phyloP scores from a whole-genome alignment of 2,888 invertebrate genomes.

The Fabriciana adippe region DNA sequence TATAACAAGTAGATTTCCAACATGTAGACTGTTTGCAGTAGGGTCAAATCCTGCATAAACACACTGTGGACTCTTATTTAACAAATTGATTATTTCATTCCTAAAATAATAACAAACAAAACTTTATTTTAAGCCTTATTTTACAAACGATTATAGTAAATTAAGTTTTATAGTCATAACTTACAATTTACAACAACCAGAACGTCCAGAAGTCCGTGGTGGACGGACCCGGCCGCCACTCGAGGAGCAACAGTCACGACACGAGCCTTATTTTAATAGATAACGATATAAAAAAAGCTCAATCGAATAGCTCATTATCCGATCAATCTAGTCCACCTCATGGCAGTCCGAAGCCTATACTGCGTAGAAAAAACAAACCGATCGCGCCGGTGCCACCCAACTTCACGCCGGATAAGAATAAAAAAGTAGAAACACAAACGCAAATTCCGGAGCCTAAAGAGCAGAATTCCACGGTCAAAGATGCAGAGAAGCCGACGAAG shows the following conservation, averaged over 20 bases:
- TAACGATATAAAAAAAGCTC: constrained; percentile 81
- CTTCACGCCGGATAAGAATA: constrained; percentile 77
- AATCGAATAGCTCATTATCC: constrained; percentile 86
- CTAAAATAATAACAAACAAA: constrained; percentile 69
- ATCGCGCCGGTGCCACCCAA: constrained; percentile 87
- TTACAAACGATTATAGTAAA: not conserved
- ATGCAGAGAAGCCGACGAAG: constrained; percentile 82
- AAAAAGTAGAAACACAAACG: constrained; percentile 56
- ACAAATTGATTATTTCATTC: constrained; percentile 83
- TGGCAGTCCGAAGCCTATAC: constrained; percentile 88
- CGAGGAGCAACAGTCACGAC: constrained; percentile 83
- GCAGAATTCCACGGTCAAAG: constrained; percentile 54
- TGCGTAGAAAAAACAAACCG: constrained; percentile 89
- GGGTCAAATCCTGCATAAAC: constrained; percentile 99
- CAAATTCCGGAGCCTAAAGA: constrained; percentile 46
- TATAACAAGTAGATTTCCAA: constrained; percentile 96
- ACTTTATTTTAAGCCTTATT: not conserved
- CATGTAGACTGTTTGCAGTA: constrained; percentile 96
- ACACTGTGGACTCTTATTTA: constrained; percentile 86
- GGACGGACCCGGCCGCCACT: constrained; percentile 68
- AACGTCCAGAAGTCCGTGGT: constrained; percentile 40
- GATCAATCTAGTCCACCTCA: constrained; percentile 87
- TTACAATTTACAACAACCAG: constrained; percentile 80
- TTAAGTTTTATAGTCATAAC: constrained; percentile 49
- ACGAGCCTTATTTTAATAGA: constrained; percentile 79